Evolutionary conservation across 1,140 invertebrate genomes (phyloP).

Genomic region (Lepidurus arcticus): DNA sequence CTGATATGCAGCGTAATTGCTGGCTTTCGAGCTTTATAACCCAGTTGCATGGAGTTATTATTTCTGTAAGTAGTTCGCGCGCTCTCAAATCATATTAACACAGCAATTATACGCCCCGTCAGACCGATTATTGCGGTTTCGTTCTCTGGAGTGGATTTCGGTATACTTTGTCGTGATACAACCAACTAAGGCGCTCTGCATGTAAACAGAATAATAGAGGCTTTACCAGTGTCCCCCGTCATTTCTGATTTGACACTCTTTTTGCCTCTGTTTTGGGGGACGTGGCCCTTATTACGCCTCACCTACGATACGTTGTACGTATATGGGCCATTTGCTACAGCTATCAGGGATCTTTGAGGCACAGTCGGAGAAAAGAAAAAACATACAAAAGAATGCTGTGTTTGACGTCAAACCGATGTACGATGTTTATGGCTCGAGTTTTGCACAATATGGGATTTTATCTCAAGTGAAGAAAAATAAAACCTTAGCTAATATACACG

Average conservation of each 20-base stretch:
- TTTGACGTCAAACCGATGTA: not conserved
- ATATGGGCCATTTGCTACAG: too few species aligned
- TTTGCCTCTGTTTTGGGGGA: too few species aligned
- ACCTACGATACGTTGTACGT: constrained; percentile 27
- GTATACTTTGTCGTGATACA: not conserved
- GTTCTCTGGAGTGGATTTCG: too few species aligned
- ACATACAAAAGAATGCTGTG: not conserved
- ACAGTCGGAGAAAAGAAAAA: too few species aligned
- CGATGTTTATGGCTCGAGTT: not conserved
- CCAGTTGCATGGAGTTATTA: not conserved
- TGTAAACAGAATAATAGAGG: constrained; percentile 6
- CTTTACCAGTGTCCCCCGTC: constrained; percentile 5
- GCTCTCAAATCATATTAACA: not conserved
- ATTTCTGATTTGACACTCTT: not conserved
- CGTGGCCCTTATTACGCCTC: not conserved
- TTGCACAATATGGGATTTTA: not conserved
- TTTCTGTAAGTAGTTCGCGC: not conserved
- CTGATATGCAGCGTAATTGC: not conserved
- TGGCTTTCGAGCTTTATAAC: not conserved
- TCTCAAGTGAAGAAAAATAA: not conserved
- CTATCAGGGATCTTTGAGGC: constrained; percentile 1
- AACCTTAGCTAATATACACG: not conserved
- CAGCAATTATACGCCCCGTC: not conserved
- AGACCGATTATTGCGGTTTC: not conserved
- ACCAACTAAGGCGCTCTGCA: not conserved